phyloP scores from a whole-genome alignment of 92 coral and sea anemone genomes.

The Hydrozoanthus gracilis region DNA sequence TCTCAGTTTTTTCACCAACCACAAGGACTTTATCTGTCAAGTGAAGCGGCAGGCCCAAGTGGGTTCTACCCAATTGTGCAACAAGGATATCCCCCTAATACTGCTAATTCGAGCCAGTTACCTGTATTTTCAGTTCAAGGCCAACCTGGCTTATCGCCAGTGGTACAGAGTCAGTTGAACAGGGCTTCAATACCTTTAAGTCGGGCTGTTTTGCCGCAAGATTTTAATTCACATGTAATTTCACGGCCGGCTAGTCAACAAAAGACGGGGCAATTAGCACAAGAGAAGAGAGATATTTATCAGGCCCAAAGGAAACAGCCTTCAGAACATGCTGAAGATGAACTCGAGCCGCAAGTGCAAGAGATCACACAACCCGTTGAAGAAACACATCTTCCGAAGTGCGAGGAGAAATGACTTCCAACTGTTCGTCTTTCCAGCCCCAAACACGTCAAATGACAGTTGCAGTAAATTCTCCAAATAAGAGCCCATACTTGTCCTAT shows the following conservation, averaged over 20 bases:
- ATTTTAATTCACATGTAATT: background rate
- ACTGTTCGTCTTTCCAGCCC: background rate
- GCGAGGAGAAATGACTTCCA: background rate
- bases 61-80: conserved; percentile 13
- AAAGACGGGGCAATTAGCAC: background rate
- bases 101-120: background rate
- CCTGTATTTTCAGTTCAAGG: background rate
- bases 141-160: background rate
- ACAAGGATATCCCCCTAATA: conserved; percentile 2
- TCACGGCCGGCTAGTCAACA: background rate
- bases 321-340: conserved; percentile 30
- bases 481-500: too few species aligned
- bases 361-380: conserved; percentile 19
- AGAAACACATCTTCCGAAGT: conserved; percentile 46
- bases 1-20: conserved; percentile 28
- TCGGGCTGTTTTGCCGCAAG: conserved; percentile 14
- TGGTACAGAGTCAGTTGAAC: background rate
- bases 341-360: background rate
- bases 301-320: conserved; percentile 12
- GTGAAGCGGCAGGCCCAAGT: conserved; percentile 12
- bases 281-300: conserved; percentile 8
- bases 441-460: too few species aligned
- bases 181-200: background rate
- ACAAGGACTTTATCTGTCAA: conserved; percentile 13
- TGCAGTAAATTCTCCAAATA: too few species aligned